phyloP scores from a whole-genome alignment of 2,797 vertebrate genomes.

The Kryptopterus vitreolus region DNA sequence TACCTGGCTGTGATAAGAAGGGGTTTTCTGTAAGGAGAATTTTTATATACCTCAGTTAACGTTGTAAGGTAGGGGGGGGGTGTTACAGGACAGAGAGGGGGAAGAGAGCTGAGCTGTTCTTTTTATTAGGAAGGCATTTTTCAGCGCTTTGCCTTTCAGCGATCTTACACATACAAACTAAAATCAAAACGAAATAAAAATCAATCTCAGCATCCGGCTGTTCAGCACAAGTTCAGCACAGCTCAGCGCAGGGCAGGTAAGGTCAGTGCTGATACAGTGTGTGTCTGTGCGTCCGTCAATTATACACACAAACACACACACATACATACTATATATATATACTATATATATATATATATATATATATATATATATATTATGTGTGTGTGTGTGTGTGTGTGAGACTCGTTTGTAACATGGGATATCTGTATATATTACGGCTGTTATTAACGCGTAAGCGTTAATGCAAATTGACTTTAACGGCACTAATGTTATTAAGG shows the following conservation, averaged over 20 bases:
- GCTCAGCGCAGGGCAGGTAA: not conserved
- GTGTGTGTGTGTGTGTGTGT: no score
- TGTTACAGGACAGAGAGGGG: not conserved
- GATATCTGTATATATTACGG: no score
- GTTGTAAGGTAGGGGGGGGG: no score
- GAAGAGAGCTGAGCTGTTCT: not conserved
- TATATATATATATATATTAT: no score
- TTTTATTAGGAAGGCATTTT: slow-evolving; percentile 13
- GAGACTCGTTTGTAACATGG: no score
- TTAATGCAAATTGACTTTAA: no score
- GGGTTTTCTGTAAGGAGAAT: not conserved
- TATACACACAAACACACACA: no score
- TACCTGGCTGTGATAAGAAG: not conserved
- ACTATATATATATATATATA: no score
- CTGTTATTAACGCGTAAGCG: no score
- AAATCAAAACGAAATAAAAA: slow-evolving; percentile 24
- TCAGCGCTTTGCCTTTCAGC: slow-evolving; percentile 8
- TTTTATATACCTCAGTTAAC: no score
- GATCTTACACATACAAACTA: not conserved
- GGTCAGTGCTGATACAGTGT: not conserved
- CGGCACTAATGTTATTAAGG: no score
- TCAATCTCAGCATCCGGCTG: not conserved
- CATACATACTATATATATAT: no score
- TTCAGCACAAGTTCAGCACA: not conserved
- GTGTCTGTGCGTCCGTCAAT: not conserved